Evolutionary conservation across 1,140 invertebrate species (phyloP).

Genomic region (Adoxophyes honmai): DNA sequence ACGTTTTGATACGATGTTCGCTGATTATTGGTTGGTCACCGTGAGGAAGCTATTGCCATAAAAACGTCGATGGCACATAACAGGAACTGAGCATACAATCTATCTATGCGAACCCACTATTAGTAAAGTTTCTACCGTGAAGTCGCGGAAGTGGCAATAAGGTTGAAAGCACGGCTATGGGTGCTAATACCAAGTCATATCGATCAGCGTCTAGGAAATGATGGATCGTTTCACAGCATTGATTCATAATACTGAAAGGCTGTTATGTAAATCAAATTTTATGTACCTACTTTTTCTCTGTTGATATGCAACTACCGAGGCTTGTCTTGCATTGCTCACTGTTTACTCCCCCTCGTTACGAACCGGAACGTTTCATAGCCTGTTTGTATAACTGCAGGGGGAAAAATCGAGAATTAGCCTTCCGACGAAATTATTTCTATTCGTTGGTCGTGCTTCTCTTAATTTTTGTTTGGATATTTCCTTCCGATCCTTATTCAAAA

Average conservation of each 20-base stretch:
- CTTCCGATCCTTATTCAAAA: background rate
- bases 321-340: conserved; percentile 5
- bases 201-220: conserved; percentile 14
- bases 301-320: background rate
- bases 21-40: background rate
- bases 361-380: conserved; percentile 10
- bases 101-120: conserved; percentile 2
- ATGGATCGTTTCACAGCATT: conserved; percentile 6
- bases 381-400: conserved; percentile 1
- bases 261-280: conserved; percentile 14
- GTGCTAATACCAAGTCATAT: background rate
- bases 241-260: background rate
- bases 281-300: background rate
- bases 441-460: background rate
- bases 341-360: conserved; percentile 10
- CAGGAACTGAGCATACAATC: conserved; percentile 9
- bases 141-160: conserved; percentile 12
- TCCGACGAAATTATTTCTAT: background rate
- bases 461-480: background rate
- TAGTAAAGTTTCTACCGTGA: background rate
- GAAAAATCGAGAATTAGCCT: conserved; percentile 7
- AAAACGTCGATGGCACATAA: background rate
- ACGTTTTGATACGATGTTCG: conserved; percentile 1
- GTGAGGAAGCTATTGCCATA: background rate
- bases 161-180: conserved; percentile 7